These are phyloP conservation scores for Presbytis comata DNA, from an alignment of 2,797 vertebrate genomes.

Conservation along the genomic window DNA sequence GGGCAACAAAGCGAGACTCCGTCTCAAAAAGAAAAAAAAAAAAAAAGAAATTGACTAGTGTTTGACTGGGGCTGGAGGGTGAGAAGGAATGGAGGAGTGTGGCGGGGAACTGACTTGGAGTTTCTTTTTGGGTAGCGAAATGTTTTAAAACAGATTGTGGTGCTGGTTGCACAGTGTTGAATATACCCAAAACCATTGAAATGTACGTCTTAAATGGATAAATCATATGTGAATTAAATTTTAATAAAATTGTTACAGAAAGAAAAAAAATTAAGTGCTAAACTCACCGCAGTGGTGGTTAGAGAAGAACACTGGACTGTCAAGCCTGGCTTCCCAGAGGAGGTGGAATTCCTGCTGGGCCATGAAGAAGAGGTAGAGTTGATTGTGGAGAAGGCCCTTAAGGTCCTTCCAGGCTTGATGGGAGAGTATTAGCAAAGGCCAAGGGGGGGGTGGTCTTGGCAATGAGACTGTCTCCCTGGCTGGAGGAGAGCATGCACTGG, in stretches of 20 bases:
- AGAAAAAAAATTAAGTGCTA: neutral
- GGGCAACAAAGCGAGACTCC: too few relatives aligned
- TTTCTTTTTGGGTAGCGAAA: neutral
- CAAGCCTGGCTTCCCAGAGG: neutral
- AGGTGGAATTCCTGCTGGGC: neutral
- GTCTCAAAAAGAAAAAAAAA: too few relatives aligned
- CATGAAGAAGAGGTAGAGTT: rapidly evolving
- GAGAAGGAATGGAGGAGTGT: neutral
- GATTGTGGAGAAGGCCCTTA: neutral
- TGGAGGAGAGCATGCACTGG: neutral
- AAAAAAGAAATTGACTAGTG: neutral
- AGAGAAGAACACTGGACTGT: neutral
- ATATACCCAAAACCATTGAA: neutral
- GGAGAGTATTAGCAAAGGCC: neutral
- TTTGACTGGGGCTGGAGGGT: neutral
- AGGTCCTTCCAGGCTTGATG: neutral
- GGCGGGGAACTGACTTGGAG: neutral
- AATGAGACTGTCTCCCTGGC: neutral
- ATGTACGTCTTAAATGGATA: neutral
- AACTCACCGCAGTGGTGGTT: neutral
- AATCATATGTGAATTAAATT: neutral
- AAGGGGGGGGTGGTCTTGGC: neutral
- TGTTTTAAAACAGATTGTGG: neutral
- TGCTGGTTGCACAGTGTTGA: neutral
- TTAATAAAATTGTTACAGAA: neutral